These are phyloP conservation scores for Linurgus olivaceus DNA, from an alignment of 2,797 vertebrate species.

Conservation along the genomic window DNA sequence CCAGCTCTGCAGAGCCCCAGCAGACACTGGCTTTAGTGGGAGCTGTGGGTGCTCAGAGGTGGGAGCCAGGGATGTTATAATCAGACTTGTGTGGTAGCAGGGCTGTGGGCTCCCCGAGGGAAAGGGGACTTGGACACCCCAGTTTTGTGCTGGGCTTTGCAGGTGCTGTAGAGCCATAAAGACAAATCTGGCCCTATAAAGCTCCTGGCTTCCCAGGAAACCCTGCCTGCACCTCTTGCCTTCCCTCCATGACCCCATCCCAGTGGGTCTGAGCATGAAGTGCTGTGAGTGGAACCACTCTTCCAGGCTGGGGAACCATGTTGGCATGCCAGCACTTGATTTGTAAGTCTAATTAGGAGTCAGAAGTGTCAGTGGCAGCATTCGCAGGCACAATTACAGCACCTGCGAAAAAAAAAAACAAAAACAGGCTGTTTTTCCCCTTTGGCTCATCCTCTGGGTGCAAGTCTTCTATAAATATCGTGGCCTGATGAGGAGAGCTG, in stretches of 20 bases:
- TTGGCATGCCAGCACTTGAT: constrained; percentile 6
- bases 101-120: neutral
- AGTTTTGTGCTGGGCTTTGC: neutral
- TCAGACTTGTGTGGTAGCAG: neutral
- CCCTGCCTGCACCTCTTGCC: neutral
- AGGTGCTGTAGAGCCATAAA: neutral
- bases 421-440: neutral
- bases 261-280: neutral
- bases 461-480: neutral
- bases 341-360: constrained; percentile 49
- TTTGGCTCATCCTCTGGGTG: constrained; percentile 19
- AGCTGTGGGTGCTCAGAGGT: neutral
- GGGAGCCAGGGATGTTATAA: fast-evolving
- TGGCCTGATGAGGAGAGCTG: neutral
- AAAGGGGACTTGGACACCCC: neutral
- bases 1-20: neutral
- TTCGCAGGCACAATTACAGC: constrained; percentile 24
- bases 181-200: neutral
- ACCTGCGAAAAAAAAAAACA: constrained; percentile 9
- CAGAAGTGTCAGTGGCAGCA: constrained; percentile 13
- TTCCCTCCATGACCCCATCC: neutral
- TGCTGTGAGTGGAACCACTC: neutral
- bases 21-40: neutral
- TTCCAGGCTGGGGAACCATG: neutral
- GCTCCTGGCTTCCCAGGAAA: neutral